Evolutionary conservation across 2,888 invertebrate genomes (phyloP).

Genomic region (Acanthococcus lagerstroemiae): DNA sequence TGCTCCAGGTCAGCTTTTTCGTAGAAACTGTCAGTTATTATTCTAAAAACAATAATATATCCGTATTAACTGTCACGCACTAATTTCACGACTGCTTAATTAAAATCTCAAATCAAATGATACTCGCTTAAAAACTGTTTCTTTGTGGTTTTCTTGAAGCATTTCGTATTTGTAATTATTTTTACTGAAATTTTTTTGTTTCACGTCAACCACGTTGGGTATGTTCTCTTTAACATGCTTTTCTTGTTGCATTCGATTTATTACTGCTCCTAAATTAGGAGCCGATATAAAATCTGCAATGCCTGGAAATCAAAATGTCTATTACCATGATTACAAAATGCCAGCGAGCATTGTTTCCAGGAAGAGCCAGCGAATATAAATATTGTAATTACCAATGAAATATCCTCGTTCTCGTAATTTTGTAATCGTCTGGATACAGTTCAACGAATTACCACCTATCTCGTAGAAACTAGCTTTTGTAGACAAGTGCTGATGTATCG

Average conservation of each 20-base stretch:
- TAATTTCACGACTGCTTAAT: neutral
- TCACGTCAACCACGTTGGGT: neutral
- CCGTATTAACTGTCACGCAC: neutral
- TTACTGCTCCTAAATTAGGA: constrained; percentile 56
- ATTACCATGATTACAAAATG: no score
- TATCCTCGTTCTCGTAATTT: constrained; percentile 65
- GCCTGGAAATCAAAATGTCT: no score
- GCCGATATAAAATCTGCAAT: constrained; percentile 72
- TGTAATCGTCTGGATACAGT: constrained; percentile 73
- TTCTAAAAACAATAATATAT: constrained; percentile 47
- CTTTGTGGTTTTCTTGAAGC: constrained; percentile 53
- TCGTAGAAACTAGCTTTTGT: constrained; percentile 63
- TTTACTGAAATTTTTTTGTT: constrained; percentile 35
- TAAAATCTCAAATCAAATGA: neutral
- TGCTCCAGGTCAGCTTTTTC: constrained; percentile 75
- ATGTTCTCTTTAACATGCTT: constrained; percentile 26
- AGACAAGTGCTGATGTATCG: constrained; percentile 52
- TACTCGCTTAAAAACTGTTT: constrained; percentile 60
- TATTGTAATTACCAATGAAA: constrained; percentile 52
- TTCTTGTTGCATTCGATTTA: constrained; percentile 48
- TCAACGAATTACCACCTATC: constrained; percentile 76
- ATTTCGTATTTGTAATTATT: constrained; percentile 45
- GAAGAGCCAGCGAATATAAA: no score
- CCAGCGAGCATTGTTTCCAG: no score
- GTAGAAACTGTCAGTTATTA: constrained; percentile 75